Conservation (phyloP, 2,797 vertebrate species). For the Phalloptychus januarius region DNA sequence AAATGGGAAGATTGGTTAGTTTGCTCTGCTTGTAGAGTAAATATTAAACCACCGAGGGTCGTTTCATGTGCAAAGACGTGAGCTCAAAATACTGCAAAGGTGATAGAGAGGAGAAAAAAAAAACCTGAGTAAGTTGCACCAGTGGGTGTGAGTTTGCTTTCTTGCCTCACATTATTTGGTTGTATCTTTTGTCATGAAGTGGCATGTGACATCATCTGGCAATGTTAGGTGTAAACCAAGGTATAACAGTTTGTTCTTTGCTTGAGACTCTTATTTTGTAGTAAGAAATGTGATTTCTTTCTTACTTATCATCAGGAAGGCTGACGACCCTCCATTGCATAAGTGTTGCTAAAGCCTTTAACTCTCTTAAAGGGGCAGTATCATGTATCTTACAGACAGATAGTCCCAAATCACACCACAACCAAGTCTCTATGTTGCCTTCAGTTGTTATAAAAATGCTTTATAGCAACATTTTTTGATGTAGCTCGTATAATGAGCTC, state of each 20-base stretch:
- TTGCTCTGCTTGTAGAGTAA: not conserved
- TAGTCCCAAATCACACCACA: too few species aligned
- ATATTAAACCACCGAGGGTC: not conserved
- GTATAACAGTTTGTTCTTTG: not conserved
- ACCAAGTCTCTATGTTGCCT: too few species aligned
- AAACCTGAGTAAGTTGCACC: not conserved
- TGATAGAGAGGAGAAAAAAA: not conserved
- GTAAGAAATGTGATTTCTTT: not conserved
- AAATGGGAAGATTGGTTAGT: not conserved
- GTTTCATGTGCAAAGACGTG: not conserved
- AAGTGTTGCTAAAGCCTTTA: not conserved
- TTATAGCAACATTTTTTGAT: too few species aligned
- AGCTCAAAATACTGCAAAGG: slow-evolving; percentile 15
- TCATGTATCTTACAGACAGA: not conserved
- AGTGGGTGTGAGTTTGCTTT: not conserved
- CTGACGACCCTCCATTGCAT: not conserved
- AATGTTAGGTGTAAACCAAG: not conserved
- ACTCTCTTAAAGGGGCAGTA: not conserved
- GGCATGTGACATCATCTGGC: not conserved
- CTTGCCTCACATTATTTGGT: not conserved
- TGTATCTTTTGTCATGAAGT: not conserved
- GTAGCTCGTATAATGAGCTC: too few species aligned
- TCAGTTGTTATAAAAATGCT: too few species aligned
- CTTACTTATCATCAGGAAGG: not conserved
- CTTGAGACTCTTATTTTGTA: not conserved